Evolutionary conservation across 1,140 invertebrate species (phyloP).

Genomic region (Bombus cullumanus): DNA sequence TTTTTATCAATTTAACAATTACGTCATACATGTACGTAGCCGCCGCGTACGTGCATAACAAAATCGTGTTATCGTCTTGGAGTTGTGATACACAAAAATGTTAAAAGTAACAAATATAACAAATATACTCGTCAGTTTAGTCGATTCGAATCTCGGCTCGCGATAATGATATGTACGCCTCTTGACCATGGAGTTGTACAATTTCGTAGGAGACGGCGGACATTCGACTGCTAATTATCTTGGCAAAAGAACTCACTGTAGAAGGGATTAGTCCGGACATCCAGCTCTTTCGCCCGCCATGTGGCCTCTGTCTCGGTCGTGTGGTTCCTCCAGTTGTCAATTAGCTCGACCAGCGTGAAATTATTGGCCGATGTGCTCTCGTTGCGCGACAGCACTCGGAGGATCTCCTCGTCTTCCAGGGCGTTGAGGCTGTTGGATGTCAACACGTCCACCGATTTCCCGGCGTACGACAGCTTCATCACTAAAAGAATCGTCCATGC

Average conservation of each 20-base stretch:
- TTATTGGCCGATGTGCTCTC: constrained; percentile 50
- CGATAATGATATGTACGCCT: neutral
- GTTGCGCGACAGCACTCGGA: constrained; percentile 51
- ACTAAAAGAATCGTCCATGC: constrained; percentile 39
- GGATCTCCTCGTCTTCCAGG: constrained; percentile 57
- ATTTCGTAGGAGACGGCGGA: neutral
- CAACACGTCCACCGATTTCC: constrained; percentile 58
- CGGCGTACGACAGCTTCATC: constrained; percentile 29
- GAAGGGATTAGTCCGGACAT: constrained; percentile 44
- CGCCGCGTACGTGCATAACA: no score
- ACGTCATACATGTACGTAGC: no score
- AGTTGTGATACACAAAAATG: no score
- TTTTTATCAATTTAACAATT: no score
- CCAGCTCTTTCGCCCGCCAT: neutral
- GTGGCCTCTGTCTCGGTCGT: constrained; percentile 13
- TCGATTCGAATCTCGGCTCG: no score
- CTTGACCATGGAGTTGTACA: no score
- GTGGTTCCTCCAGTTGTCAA: constrained; percentile 46
- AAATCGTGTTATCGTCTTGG: no score
- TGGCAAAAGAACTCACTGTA: constrained; percentile 49
- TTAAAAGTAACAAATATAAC: no score
- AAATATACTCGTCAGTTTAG: no score
- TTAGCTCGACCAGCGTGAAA: constrained; percentile 58
- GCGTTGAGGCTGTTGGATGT: constrained; percentile 37
- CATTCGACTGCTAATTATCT: neutral